phyloP scores from a whole-genome alignment of 2,113 vertebrate species.

The Ochotona curzoniae region DNA sequence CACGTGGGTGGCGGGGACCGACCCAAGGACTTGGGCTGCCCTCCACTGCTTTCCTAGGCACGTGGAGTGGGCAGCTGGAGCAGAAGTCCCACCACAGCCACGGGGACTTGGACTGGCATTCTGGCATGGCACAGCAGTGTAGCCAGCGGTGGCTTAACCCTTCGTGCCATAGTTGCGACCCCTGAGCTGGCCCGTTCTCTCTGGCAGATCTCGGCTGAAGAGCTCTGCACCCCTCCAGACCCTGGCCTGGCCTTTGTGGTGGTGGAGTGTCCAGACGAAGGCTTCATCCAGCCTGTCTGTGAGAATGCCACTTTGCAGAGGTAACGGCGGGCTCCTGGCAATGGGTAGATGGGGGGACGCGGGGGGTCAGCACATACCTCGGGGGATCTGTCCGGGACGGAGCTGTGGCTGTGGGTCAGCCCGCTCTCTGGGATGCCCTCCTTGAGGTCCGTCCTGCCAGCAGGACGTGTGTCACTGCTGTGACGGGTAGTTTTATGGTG shows the following conservation, averaged over 20 bases:
- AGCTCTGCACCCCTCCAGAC: slow-evolving; percentile 93
- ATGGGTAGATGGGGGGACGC: background rate
- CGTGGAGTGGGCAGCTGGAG: no score
- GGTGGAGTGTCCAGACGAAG: slow-evolving; percentile 93
- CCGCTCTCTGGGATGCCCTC: background rate
- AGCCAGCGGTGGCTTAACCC: no score
- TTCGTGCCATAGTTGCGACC: no score
- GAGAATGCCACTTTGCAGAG: slow-evolving; percentile 83
- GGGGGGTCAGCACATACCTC: rapidly evolving
- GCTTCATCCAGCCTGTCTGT: slow-evolving; percentile 91
- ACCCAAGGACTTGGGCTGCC: no score
- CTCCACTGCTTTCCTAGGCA: no score
- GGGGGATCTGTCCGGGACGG: no score
- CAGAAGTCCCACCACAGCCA: no score
- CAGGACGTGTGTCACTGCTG: rapidly evolving
- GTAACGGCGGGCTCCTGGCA: slow-evolving; percentile 62
- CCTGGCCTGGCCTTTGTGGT: slow-evolving; percentile 92
- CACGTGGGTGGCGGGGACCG: no score
- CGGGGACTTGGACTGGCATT: no score
- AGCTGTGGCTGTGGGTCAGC: background rate
- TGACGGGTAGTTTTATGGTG: background rate
- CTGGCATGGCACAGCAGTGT: no score
- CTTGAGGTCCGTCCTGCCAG: background rate
- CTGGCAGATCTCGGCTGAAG: slow-evolving; percentile 92
- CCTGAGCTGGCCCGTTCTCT: background rate